phyloP scores from a whole-genome alignment of 1,140 invertebrate species.

The Alviniconcha marisindica region DNA sequence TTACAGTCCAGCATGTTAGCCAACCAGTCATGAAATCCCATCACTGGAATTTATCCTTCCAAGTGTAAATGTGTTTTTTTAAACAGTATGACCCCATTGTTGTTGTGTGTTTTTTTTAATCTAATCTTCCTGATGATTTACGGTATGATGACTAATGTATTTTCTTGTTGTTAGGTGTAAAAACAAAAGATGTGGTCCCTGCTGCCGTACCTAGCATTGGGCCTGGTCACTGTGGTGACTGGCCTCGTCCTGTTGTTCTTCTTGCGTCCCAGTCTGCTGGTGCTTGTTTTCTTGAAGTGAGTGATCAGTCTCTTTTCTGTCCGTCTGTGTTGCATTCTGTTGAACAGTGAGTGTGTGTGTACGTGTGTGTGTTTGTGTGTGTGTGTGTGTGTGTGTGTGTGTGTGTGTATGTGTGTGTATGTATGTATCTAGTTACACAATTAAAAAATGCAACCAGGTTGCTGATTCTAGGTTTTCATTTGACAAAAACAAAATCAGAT shows the following conservation, averaged over 20 bases:
- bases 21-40: too few relatives aligned
- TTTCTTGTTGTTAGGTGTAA: too few relatives aligned
- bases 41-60: too few relatives aligned
- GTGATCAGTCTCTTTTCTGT: not conserved
- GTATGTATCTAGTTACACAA: not conserved
- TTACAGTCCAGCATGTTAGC: too few relatives aligned
- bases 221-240: not conserved
- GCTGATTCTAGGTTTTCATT: too few relatives aligned
- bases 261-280: not conserved
- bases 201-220: not conserved
- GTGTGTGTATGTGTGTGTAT: not conserved
- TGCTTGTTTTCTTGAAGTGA: not conserved
- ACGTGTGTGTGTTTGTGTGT: not conserved
- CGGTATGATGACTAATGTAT: too few relatives aligned
- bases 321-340: too few relatives aligned
- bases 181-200: slow-evolving; percentile 1
- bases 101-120: too few relatives aligned
- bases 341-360: not conserved
- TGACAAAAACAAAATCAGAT: too few relatives aligned
- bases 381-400: not conserved
- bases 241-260: not conserved
- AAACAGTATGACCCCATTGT: too few relatives aligned
- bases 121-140: too few relatives aligned
- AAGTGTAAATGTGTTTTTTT: too few relatives aligned
- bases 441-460: not conserved